Evolutionary conservation across 1,140 invertebrate genomes (phyloP), one percentile per base, ranked within the genome.

Genomic region (Hycleus phaleratus): DNA sequence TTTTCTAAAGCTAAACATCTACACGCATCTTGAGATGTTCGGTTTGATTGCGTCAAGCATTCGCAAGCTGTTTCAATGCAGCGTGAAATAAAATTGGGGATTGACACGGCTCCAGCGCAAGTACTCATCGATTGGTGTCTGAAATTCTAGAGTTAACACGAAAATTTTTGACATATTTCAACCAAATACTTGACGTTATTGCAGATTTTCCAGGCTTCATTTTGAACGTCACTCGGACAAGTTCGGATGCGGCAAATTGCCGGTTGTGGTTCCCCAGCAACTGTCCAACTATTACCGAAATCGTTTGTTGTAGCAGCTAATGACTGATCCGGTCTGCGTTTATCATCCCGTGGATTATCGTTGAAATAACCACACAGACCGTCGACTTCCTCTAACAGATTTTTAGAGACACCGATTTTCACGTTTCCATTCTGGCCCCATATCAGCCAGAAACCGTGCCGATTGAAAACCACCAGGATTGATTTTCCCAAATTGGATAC

Each of bases 331-430:
- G 88, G 88, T 57, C 81, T 79, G 9, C 81, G 75, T 47, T 82
- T 83, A 67, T 93, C 90, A 68, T 91, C 86, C 18, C 63, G 60
- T 0, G 71, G 53, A 32, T 81, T 72, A 1, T 82, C 82, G 72
- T 89, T 85, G 67, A 83, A 90, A 54, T 80, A 85, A 3, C 90
- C 90, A 65, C 90, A 93, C 1, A 93, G 67, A 1, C 90, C 90
- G 66, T 89, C 86, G 0, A 92, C 82, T 47, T 79, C 73, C 1
- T 78, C 74, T 26, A 73, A 64, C 38, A 85, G 75, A 60, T 80
- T 80, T 10, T 79, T 78, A 0, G 78, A 76, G 52, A 91, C 82
- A 52, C 84, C 85, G 56, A 91, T 78, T 70, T 87, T 88, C 1
- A 87, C 76, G 60, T 87, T 85, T 2, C 81, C 82, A 57, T 83